Evolutionary conservation across 1,140 invertebrate genomes (phyloP), one percentile per base, ranked within the genome.

Genomic region (Oscheius sp.): DNA sequence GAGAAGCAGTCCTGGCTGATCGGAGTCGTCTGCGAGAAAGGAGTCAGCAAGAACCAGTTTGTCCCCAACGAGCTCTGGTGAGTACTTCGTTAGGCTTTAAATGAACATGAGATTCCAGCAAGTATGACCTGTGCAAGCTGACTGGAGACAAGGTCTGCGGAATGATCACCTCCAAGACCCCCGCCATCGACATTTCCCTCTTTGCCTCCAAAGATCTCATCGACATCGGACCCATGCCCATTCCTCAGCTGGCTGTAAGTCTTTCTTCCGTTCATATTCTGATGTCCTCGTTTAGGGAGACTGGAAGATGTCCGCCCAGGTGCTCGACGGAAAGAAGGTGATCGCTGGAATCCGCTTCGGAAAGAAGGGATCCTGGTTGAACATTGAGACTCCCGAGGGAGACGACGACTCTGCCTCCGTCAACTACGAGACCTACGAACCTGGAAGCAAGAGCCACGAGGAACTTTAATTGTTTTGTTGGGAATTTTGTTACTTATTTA

Each of bases 21-120:
- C 1, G 73, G 73, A 72, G 65, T 32, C 20, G 73, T 75, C 10
- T 75, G 73, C 34, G 59, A 66, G 55, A 72, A 75, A 28, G 73
- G 73, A 63, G 45, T 64, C 10, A 76, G 73, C 28, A 61, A 72
- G 62, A 75, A 75, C 61, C 63, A 61, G 13, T 75, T 75, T 28
- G 73, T 75, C 4, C 73, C 73, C 10, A 49, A 64, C n/a, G 73
- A 70, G 36, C 61, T 75, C 32, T 75, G 73, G 73, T 71, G 38
- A 72, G 23, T 31, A 10, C 29, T 0, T 35, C 15, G 45, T 10
- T 13, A 55, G 31, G 20, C 52, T 18, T 31, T 7, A 26, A 23
- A 18, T 20, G 61, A 26, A 15, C 26, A 23, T 7, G 7, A 0
- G n/a, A 13, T 32, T 68, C 31, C 58, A 66, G 65, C 65, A 70